Conservation (phyloP, 2,797 vertebrate genomes). For the Hydrocynus forskahlii region DNA sequence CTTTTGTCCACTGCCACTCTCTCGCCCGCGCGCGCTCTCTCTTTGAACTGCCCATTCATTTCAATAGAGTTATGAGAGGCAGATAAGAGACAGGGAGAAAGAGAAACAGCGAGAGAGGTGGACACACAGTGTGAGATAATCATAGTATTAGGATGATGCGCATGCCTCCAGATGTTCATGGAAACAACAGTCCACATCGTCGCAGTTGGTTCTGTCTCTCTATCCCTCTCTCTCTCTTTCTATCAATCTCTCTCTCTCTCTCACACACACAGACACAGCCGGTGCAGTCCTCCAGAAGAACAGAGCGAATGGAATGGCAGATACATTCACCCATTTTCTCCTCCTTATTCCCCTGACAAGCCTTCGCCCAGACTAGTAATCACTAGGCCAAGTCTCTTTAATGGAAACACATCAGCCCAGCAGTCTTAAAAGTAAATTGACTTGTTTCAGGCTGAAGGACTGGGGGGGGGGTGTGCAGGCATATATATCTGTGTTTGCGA, state of each 20-base stretch:
- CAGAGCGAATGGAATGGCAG: slow-evolving; percentile 11
- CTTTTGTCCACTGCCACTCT: slow-evolving; percentile 57
- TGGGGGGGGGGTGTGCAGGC: slow-evolving; percentile 5
- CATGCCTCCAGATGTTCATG: slow-evolving; percentile 37
- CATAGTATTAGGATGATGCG: slow-evolving; percentile 7
- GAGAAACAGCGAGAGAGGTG: neutral
- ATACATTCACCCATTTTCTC: slow-evolving; percentile 40
- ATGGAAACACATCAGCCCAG: slow-evolving; percentile 65
- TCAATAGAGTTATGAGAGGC: slow-evolving; percentile 19
- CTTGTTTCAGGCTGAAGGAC: slow-evolving; percentile 62
- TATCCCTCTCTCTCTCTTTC: neutral
- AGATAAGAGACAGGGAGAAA: neutral
- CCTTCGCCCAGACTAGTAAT: slow-evolving; percentile 55
- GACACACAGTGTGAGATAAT: slow-evolving; percentile 28
- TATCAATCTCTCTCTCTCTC: neutral
- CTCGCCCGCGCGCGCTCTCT: neutral
- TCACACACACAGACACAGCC: neutral
- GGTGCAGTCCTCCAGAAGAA: slow-evolving; percentile 15
- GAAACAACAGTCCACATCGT: slow-evolving; percentile 15
- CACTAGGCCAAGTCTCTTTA: slow-evolving; percentile 54
- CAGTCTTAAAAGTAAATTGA: slow-evolving; percentile 68
- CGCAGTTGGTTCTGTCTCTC: neutral
- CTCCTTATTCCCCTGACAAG: slow-evolving; percentile 45
- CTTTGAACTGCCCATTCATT: slow-evolving; percentile 10
- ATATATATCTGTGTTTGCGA: slow-evolving; percentile 2